phyloP scores from a whole-genome alignment of 2,888 invertebrate genomes.

The Caenorhabditis auriculariae region DNA sequence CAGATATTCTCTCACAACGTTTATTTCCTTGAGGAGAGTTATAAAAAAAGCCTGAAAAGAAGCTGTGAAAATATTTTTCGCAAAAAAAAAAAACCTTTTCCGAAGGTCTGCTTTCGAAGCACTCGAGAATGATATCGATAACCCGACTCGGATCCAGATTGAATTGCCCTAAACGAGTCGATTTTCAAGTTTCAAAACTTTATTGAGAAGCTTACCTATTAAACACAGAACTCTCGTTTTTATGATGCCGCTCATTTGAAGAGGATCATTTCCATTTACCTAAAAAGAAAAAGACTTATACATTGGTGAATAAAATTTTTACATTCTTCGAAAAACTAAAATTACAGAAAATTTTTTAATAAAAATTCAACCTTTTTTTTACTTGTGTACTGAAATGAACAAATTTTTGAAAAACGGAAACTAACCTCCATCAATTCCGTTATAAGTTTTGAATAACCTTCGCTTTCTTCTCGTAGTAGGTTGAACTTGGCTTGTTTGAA shows the following conservation, averaged over 20 bases:
- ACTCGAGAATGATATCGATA: constrained; percentile 90
- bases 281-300: too few species aligned
- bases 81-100: too few species aligned
- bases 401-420: too few species aligned
- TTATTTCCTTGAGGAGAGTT: constrained; percentile 81
- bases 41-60: constrained; percentile 72
- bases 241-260: too few species aligned
- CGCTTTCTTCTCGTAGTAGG: constrained; percentile 95
- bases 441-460: constrained; percentile 87
- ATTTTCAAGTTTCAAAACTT: not conserved
- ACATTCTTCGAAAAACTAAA: too few species aligned
- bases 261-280: too few species aligned
- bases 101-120: constrained; percentile 77
- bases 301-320: too few species aligned
- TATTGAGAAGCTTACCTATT: constrained; percentile 11
- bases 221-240: constrained; percentile 17
- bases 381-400: too few species aligned
- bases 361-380: too few species aligned
- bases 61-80: constrained; percentile 79
- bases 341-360: not conserved
- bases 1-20: constrained; percentile 80
- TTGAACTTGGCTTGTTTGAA: constrained; percentile 99
- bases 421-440: constrained; percentile 52
- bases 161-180: constrained; percentile 79
- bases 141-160: constrained; percentile 88